These are phyloP conservation scores for Acomys russatus DNA, from an alignment of 2,797 vertebrate genomes.

Conservation along the genomic window DNA sequence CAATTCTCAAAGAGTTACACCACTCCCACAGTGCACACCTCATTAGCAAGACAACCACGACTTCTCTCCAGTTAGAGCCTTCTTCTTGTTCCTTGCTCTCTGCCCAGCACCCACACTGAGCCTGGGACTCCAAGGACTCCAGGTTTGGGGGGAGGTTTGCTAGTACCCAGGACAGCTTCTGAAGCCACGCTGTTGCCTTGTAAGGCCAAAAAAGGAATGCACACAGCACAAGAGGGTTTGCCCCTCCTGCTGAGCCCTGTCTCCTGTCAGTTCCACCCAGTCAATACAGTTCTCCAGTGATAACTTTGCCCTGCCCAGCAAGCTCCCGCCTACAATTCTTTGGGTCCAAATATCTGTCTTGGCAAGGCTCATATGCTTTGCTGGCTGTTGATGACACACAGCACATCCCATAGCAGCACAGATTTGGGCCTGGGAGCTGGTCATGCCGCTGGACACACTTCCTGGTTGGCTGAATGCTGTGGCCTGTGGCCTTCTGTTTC, in stretches of 20 bases:
- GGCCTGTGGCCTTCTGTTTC: slow-evolving; percentile 33
- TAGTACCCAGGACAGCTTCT: not conserved
- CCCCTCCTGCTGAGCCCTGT: not conserved
- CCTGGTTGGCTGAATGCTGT: not conserved
- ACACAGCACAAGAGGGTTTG: not conserved
- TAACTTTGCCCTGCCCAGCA: not conserved
- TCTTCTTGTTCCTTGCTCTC: not conserved
- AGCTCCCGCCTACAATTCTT: not conserved
- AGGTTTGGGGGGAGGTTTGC: not conserved
- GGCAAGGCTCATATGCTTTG: too few species aligned
- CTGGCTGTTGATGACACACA: not conserved
- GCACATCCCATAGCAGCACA: not conserved
- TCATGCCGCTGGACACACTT: not conserved
- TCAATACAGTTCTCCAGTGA: not conserved
- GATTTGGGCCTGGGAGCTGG: not conserved
- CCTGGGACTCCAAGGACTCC: not conserved
- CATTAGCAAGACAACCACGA: not conserved
- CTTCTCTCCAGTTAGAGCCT: not conserved
- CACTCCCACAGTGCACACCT: not conserved
- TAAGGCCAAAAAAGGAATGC: not conserved
- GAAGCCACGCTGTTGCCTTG: not conserved
- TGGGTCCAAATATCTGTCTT: not conserved
- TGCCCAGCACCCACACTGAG: not conserved
- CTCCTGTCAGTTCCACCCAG: not conserved
- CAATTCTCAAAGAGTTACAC: not conserved